Evolutionary conservation across 2,888 invertebrate genomes (phyloP).

Genomic region (Sminthurides aquaticus): DNA sequence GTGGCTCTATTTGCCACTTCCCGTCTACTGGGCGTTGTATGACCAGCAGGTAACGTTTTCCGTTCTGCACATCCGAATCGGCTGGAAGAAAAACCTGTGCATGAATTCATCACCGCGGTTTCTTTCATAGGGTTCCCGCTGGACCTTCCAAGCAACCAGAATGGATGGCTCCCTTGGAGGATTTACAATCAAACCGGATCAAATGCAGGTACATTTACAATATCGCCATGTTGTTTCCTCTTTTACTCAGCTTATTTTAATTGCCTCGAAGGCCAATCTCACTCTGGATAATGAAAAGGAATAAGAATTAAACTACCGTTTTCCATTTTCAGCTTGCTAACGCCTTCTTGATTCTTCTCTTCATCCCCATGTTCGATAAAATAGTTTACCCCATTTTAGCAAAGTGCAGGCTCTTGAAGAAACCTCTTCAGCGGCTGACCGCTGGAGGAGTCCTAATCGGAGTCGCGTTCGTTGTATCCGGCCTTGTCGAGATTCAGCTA

Average conservation of each 20-base stretch:
- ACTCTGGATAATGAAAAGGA: too few relatives aligned
- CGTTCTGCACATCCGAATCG: too few relatives aligned
- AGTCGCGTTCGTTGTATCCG: slow-evolving; percentile 50
- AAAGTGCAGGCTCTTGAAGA: slow-evolving; percentile 42
- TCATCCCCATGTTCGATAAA: slow-evolving; percentile 50
- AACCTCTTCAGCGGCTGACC: slow-evolving; percentile 51
- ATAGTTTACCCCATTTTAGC: slow-evolving; percentile 48
- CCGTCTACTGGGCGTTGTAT: slow-evolving; percentile 69
- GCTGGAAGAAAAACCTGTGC: too few relatives aligned
- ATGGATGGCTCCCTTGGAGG: slow-evolving; percentile 48
- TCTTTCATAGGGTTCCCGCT: slow-evolving; percentile 47
- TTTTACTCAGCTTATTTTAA: too few relatives aligned
- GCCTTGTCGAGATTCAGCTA: slow-evolving; percentile 48
- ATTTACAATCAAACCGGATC: slow-evolving; percentile 49
- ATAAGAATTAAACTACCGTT: too few relatives aligned
- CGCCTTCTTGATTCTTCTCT: slow-evolving; percentile 47
- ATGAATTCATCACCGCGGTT: too few relatives aligned
- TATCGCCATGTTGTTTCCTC: too few relatives aligned
- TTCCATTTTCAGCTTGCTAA: slow-evolving; percentile 48
- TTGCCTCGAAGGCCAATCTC: too few relatives aligned
- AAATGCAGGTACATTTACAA: slow-evolving; percentile 51
- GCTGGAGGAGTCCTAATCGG: slow-evolving; percentile 51
- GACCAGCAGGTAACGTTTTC: slow-evolving; percentile 57
- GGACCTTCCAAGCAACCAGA: slow-evolving; percentile 49
- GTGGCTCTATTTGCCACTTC: slow-evolving; percentile 64